Evolutionary conservation across 2,113 vertebrate species (phyloP).

Genomic region (Benitochromis conjunctus): DNA sequence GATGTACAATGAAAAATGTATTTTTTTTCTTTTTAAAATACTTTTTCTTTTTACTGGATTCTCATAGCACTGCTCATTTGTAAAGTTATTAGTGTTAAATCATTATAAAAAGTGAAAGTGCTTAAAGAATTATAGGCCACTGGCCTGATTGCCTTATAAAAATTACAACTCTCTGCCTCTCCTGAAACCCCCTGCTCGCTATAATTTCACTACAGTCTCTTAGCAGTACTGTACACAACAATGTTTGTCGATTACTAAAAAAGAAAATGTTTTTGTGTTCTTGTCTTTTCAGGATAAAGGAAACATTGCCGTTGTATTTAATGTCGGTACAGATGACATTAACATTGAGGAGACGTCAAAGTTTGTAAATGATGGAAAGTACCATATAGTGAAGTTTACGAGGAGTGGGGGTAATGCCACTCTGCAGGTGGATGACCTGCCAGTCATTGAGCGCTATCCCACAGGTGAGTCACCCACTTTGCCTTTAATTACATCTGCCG

Average conservation of each 20-base stretch:
- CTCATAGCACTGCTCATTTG: background rate
- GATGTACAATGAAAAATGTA: background rate
- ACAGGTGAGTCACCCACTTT: conserved; percentile 85
- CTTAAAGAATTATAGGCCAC: background rate
- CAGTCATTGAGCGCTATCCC: conserved; percentile 96
- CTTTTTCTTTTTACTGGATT: background rate
- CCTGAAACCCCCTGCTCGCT: background rate
- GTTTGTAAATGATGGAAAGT: conserved; percentile 98
- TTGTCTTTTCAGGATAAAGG: conserved; percentile 84
- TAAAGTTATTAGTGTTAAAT: background rate
- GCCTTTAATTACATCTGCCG: background rate
- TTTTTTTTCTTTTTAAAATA: fast-evolving
- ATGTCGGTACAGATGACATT: conserved; percentile 98
- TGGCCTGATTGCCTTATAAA: background rate
- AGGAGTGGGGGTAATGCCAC: conserved; percentile 98
- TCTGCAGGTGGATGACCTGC: conserved; percentile 98
- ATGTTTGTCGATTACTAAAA: background rate
- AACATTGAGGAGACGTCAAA: conserved; percentile 95
- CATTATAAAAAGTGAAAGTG: background rate
- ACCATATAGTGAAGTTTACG: conserved; percentile 98
- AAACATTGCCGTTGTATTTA: conserved; percentile 96
- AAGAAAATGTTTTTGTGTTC: conserved; percentile 17
- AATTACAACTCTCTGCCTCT: background rate
- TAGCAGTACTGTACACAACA: background rate
- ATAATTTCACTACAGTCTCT: background rate